Evolutionary conservation across 2,113 vertebrate genomes (phyloP).

Genomic region (Brachionichthys hirsutus): DNA sequence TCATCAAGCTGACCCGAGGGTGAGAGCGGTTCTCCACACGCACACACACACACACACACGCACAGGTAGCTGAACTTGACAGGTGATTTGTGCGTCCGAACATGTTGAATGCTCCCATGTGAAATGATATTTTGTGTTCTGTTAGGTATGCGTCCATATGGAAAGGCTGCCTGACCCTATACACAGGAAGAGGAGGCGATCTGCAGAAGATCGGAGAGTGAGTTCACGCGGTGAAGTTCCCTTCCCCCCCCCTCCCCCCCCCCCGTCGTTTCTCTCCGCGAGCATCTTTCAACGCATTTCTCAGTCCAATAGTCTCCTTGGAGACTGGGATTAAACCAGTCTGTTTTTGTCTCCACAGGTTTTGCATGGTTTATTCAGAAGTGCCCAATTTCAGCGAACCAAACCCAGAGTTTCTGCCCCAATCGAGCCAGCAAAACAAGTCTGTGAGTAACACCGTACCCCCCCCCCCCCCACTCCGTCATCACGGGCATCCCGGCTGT

Average conservation of each 20-base stretch:
- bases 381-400: constrained; percentile 98
- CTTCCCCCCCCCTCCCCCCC: too few relatives aligned
- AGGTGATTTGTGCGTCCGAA: too few relatives aligned
- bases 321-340: too few relatives aligned
- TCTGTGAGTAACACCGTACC: constrained; percentile 75
- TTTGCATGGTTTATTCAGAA: constrained; percentile 99
- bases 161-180: constrained; percentile 96
- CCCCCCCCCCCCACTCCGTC: not conserved
- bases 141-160: constrained; percentile 94
- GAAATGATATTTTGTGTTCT: constrained; percentile 11
- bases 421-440: constrained; percentile 84
- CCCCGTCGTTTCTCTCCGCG: not conserved
- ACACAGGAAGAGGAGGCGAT: constrained; percentile 95
- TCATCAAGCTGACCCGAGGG: constrained; percentile 96
- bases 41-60: too few relatives aligned
- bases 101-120: too few relatives aligned
- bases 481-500: too few relatives aligned
- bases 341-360: constrained; percentile 78
- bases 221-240: too few relatives aligned
- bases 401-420: constrained; percentile 85
- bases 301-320: too few relatives aligned
- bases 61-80: too few relatives aligned
- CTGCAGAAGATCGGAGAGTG: constrained; percentile 99
- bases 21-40: constrained; percentile 63
- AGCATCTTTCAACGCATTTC: not conserved